These are phyloP conservation scores for Drosophila macrospina DNA, from an alignment of 2,888 invertebrate species.

Conservation along the genomic window DNA sequence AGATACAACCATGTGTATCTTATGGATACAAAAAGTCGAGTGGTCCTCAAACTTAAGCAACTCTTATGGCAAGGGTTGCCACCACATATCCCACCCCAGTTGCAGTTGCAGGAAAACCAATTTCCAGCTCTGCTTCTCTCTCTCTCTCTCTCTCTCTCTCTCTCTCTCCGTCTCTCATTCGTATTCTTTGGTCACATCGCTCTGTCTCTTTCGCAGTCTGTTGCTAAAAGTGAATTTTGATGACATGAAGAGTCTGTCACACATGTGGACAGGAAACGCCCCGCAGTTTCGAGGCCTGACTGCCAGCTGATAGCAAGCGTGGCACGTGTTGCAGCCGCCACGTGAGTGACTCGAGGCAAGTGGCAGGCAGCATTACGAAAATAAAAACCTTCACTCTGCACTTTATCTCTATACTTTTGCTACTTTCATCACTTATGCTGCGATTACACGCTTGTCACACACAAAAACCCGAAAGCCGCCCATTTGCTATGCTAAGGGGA, in stretches of 20 bases:
- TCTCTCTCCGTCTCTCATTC: not conserved
- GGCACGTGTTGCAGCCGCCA: constrained; percentile 69
- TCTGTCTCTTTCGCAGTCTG: not conserved
- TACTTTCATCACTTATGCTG: constrained; percentile 57
- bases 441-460: constrained; percentile 76
- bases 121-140: constrained; percentile 18
- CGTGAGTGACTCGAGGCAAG: constrained; percentile 43
- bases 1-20: constrained; percentile 34
- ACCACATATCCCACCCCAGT: not conserved
- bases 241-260: constrained; percentile 59
- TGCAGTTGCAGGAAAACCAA: constrained; percentile 33
- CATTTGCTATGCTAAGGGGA: constrained; percentile 50
- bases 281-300: constrained; percentile 37
- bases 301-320: constrained; percentile 51
- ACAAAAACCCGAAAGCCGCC: constrained; percentile 36
- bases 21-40: constrained; percentile 21
- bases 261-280: constrained; percentile 63
- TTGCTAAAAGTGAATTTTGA: constrained; percentile 63
- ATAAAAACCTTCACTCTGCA: not conserved
- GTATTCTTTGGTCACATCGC: no score
- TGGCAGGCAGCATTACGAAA: constrained; percentile 4
- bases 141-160: not conserved
- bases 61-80: constrained; percentile 23
- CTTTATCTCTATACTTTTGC: constrained; percentile 15
- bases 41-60: constrained; percentile 18